phyloP scores from a whole-genome alignment of 2,888 invertebrate genomes.

The Lasioglossum figueresi region DNA sequence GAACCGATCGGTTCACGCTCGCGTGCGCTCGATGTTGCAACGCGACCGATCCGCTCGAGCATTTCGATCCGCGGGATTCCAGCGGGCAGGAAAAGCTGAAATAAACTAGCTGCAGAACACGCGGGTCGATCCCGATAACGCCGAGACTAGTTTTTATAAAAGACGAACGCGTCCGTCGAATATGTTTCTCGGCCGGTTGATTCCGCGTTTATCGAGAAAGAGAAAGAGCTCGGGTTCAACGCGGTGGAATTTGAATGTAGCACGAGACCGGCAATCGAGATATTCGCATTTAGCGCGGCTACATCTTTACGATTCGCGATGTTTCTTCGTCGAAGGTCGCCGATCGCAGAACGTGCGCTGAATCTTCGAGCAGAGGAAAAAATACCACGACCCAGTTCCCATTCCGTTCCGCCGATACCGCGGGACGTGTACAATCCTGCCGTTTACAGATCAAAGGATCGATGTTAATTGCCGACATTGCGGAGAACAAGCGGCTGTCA shows the following conservation, averaged over 20 bases:
- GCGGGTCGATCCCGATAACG: neutral
- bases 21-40: conserved; percentile 21
- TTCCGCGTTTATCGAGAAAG: conserved; percentile 20
- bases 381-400: neutral
- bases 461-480: neutral
- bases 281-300: conserved; percentile 18
- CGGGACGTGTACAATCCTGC: neutral
- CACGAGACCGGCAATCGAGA: conserved; percentile 17
- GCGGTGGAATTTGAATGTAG: conserved; percentile 31
- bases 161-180: neutral
- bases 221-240: neutral
- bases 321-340: conserved; percentile 2
- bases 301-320: conserved; percentile 5
- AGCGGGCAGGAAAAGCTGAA: neutral
- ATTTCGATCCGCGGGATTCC: conserved; percentile 1
- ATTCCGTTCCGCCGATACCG: neutral
- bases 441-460: neutral
- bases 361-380: conserved; percentile 1
- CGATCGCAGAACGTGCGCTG: conserved; percentile 8
- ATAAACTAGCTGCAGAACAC: neutral
- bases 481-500: neutral
- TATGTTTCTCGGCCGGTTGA: conserved; percentile 13
- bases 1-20: conserved; percentile 15
- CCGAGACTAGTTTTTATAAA: neutral
- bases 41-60: conserved; percentile 26